These are phyloP conservation scores for Sphaeridia pumilis DNA, from an alignment of 2,888 invertebrate genomes.

Conservation along the genomic window DNA sequence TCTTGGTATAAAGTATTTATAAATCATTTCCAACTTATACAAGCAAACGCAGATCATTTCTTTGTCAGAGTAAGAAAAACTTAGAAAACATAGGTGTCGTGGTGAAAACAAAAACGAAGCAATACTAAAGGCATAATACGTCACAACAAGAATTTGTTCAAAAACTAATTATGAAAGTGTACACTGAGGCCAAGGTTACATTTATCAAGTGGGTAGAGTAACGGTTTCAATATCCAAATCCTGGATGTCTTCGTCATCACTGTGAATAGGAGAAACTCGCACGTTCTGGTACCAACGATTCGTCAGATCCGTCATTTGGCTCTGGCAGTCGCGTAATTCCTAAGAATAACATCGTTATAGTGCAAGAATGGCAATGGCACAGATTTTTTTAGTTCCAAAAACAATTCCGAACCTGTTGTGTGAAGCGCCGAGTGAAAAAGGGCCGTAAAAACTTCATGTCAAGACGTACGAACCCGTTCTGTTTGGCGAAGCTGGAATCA, in stretches of 20 bases:
- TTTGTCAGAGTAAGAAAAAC: too few species aligned
- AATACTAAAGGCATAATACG: too few species aligned
- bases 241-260: slow-evolving; percentile 59
- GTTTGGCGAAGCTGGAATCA: slow-evolving; percentile 73
- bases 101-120: too few species aligned
- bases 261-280: slow-evolving; percentile 61
- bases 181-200: too few species aligned
- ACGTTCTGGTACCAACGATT: slow-evolving; percentile 97
- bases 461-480: slow-evolving; percentile 77
- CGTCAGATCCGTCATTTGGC: slow-evolving; percentile 90
- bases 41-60: too few species aligned
- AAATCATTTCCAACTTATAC: too few species aligned
- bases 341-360: slow-evolving; percentile 39
- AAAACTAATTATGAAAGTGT: too few species aligned
- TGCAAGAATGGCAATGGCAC: neutral
- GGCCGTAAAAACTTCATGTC: slow-evolving; percentile 91
- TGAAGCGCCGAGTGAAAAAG: slow-evolving; percentile 90
- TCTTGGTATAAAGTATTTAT: too few species aligned
- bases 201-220: too few species aligned
- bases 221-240: too few species aligned
- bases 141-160: too few species aligned
- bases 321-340: slow-evolving; percentile 90
- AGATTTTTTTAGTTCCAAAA: neutral
- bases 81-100: too few species aligned
- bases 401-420: slow-evolving; percentile 66